Evolutionary conservation across 2,888 invertebrate genomes (phyloP).

Genomic region (Coenonympha glycerion): DNA sequence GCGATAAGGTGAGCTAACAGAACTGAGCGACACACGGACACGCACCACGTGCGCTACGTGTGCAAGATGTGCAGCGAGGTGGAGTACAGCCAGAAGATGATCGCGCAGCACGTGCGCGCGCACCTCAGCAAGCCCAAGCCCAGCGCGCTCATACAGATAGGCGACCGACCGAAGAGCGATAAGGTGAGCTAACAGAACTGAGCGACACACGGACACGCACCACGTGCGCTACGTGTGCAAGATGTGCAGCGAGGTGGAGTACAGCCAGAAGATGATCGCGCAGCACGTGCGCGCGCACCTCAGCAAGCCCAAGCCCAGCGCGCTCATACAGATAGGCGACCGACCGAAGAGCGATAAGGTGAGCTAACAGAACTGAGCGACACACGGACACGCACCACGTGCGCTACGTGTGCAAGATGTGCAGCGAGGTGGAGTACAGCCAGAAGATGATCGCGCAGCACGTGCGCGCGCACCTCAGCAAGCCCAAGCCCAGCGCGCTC

Average conservation of each 20-base stretch:
- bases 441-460: neutral
- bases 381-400: neutral
- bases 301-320: neutral
- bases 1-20: no score
- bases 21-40: conserved; percentile 39
- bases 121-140: conserved; percentile 37
- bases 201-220: neutral
- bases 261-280: neutral
- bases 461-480: neutral
- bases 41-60: conserved; percentile 46
- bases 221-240: no score
- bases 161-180: conserved; percentile 27
- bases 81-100: conserved; percentile 39
- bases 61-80: conserved; percentile 50
- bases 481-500: neutral
- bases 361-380: no score
- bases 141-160: conserved; percentile 44
- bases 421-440: neutral
- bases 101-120: conserved; percentile 37
- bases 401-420: neutral
- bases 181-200: conserved; percentile 26
- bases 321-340: neutral
- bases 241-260: neutral
- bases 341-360: neutral
- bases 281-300: neutral